A percentile compares a stretch with the other conserved stretches of the same genome.
Evolutionary conservation across 2,888 invertebrate genomes (phyloP).

Genomic region (Eupithecia dodoneata): DNA sequence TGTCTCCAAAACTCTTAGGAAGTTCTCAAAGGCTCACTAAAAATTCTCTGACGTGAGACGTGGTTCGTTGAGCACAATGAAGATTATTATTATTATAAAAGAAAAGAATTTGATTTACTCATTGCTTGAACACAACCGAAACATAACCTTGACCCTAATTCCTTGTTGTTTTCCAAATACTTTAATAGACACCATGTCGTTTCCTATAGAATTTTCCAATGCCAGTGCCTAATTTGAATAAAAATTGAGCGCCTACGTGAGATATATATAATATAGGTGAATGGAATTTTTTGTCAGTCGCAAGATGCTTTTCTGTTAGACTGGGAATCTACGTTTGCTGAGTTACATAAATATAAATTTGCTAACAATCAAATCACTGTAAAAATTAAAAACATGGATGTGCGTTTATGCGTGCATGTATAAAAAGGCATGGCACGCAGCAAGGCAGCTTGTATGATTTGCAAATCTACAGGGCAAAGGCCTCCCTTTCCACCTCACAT

Average conservation of each 20-base stretch:
- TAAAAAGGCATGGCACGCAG: too few relatives aligned
- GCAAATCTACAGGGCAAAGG: too few relatives aligned
- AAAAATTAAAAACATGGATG: too few relatives aligned
- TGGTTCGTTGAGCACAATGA: not conserved
- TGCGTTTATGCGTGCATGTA: too few relatives aligned
- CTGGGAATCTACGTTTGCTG: not conserved
- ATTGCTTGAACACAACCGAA: slow-evolving; percentile 6
- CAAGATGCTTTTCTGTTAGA: not conserved
- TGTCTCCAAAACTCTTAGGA: not conserved
- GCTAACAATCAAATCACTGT: too few relatives aligned
- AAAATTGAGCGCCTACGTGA: not conserved
- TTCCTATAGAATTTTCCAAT: slow-evolving; percentile 35
- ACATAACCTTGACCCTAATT: slow-evolving; percentile 44
- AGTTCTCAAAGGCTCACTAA: not conserved
- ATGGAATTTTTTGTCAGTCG: not conserved
- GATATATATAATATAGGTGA: not conserved
- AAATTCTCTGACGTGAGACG: not conserved
- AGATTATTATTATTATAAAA: too few relatives aligned
- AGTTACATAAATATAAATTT: not conserved
- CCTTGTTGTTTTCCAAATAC: slow-evolving; percentile 34
- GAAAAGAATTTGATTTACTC: not conserved
- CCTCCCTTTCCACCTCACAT: too few relatives aligned
- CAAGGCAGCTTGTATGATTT: too few relatives aligned
- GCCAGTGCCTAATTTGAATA: slow-evolving; percentile 24
- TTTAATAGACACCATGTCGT: slow-evolving; percentile 19